phyloP scores from a whole-genome alignment of 2,888 invertebrate genomes.

The Lordiphosa andalusiaca region DNA sequence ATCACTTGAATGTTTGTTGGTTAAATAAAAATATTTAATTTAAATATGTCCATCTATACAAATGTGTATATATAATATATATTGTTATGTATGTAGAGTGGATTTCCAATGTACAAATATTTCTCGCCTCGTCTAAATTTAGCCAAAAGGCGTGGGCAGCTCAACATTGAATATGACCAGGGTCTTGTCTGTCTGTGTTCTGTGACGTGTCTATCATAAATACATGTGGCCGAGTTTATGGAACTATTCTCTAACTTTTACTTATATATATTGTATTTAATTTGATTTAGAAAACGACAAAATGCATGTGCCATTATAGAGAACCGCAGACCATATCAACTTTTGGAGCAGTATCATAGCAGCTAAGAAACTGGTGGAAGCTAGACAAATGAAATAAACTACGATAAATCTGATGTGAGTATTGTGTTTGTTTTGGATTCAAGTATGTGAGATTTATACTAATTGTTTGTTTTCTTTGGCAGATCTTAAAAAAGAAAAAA shows the following conservation, averaged over 20 bases:
- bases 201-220: constrained; percentile 52
- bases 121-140: constrained; percentile 57
- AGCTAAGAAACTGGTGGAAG: constrained; percentile 47
- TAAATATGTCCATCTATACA: constrained; percentile 7
- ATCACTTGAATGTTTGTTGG: constrained; percentile 7
- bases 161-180: constrained; percentile 69
- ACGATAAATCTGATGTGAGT: constrained; percentile 42
- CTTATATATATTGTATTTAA: not conserved
- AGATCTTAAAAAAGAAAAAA: constrained; percentile 25
- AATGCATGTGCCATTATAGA: constrained; percentile 65
- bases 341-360: constrained; percentile 63
- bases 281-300: constrained; percentile 36
- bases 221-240: constrained; percentile 37
- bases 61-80: not conserved
- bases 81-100: constrained; percentile 9
- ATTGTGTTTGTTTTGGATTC: not conserved
- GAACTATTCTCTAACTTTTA: constrained; percentile 13
- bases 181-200: constrained; percentile 30
- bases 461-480: constrained; percentile 18
- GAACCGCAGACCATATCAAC: constrained; percentile 21
- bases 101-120: constrained; percentile 45
- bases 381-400: not conserved
- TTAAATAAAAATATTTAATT: constrained; percentile 14
- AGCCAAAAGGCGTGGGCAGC: constrained; percentile 62
- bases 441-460: not conserved